Conservation (phyloP, 2,797 vertebrate species). For the Arctocebus calabarensis region DNA sequence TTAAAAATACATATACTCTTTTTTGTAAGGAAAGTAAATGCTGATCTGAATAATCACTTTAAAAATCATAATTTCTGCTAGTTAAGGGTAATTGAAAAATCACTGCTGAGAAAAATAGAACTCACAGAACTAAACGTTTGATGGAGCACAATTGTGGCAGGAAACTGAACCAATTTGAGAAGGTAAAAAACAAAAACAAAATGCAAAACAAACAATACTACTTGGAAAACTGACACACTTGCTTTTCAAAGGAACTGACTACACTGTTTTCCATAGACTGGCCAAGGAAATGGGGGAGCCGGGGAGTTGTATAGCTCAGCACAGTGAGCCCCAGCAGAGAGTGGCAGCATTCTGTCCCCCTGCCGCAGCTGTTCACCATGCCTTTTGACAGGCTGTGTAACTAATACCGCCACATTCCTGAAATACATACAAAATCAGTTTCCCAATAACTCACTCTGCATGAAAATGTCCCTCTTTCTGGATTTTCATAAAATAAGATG, state of each 20-base stretch:
- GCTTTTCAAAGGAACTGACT: conserved; percentile 24
- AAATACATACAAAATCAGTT: conserved; percentile 12
- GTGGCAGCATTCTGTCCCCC: too few species aligned
- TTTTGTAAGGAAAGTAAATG: conserved; percentile 11
- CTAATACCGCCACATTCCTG: background rate
- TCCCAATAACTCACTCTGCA: background rate
- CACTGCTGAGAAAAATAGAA: background rate
- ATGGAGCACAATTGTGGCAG: background rate
- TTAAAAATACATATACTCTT: background rate
- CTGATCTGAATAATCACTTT: background rate
- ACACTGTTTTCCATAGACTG: background rate
- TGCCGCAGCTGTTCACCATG: too few species aligned
- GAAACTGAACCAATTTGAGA: background rate
- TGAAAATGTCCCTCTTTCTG: background rate
- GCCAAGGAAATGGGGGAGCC: background rate
- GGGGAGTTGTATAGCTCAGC: background rate
- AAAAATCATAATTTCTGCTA: conserved; percentile 22
- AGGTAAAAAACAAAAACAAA: background rate
- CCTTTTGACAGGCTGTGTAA: background rate
- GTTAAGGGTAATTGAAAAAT: background rate
- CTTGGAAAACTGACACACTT: background rate
- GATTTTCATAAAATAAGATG: conserved; percentile 30
- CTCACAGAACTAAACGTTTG: background rate
- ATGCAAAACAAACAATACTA: background rate
- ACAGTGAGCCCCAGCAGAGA: background rate